phyloP scores from a whole-genome alignment of 2,888 invertebrate species.

The Colostygia pectinataria region DNA sequence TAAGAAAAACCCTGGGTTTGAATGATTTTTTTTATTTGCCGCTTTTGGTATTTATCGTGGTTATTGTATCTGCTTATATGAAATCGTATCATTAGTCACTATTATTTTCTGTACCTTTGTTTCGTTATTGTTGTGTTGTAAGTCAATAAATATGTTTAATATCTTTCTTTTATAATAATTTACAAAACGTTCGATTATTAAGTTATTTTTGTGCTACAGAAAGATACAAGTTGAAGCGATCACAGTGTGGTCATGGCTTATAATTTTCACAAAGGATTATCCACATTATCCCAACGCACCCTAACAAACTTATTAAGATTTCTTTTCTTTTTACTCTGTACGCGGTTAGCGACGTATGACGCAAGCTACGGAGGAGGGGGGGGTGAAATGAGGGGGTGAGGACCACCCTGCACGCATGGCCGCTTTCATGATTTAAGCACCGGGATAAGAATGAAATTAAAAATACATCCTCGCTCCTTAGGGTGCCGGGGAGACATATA shows the following conservation, averaged over 20 bases:
- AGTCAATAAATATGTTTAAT: no score
- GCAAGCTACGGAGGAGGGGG: constrained; percentile 70
- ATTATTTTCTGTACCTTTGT: no score
- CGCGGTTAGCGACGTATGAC: constrained; percentile 83
- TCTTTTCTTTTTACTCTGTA: constrained; percentile 82
- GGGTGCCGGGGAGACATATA: constrained; percentile 82
- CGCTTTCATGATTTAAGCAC: constrained; percentile 83
- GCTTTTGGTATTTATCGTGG: no score
- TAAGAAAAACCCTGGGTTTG: no score
- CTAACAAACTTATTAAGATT: constrained; percentile 84
- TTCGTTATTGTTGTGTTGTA: no score
- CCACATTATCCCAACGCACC: constrained; percentile 62
- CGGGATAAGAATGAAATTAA: constrained; percentile 83
- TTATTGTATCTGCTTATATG: no score
- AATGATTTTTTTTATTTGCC: no score
- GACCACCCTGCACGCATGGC: constrained; percentile 78
- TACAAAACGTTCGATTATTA: no score
- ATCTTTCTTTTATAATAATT: no score
- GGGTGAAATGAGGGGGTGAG: constrained; percentile 43
- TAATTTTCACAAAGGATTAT: constrained; percentile 39
- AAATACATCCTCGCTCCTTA: constrained; percentile 82
- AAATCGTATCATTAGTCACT: no score
- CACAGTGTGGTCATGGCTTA: no score
- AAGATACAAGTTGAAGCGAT: no score
- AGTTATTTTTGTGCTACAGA: not conserved